Conservation (phyloP, 2,113 vertebrate species). For the Laterallus jamaicensis region DNA sequence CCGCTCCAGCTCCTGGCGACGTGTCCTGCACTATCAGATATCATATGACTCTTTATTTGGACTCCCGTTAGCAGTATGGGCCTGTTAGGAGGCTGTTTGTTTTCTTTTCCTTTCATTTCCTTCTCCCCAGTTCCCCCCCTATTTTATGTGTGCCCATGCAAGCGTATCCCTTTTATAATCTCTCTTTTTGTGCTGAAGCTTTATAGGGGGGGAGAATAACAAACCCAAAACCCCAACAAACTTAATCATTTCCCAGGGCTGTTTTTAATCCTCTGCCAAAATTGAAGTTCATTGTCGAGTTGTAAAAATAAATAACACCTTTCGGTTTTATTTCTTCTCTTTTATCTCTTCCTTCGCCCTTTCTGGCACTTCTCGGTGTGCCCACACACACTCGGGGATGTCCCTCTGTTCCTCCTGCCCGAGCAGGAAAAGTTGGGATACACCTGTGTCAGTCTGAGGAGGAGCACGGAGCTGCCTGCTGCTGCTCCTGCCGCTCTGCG, state of each 20-base stretch:
- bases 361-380: not conserved
- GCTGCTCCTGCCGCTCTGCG: constrained; percentile 27
- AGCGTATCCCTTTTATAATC: constrained; percentile 75
- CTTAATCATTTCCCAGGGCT: constrained; percentile 74
- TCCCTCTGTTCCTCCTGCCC: constrained; percentile 18
- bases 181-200: constrained; percentile 72
- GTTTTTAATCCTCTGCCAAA: constrained; percentile 74
- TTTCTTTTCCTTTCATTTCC: constrained; percentile 81
- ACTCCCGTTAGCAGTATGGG: constrained; percentile 83
- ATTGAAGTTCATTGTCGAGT: constrained; percentile 65
- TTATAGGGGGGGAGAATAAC: constrained; percentile 50
- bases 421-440: constrained; percentile 48
- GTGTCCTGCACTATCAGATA: constrained; percentile 86
- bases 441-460: constrained; percentile 63
- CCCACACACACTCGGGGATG: rapidly evolving
- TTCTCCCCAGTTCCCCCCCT: constrained; percentile 65
- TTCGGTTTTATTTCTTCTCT: not conserved
- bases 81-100: constrained; percentile 82
- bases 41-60: constrained; percentile 86
- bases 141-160: constrained; percentile 55
- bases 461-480: constrained; percentile 14
- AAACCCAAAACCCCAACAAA: not conserved
- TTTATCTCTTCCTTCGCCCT: not conserved
- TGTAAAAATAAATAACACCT: constrained; percentile 54
- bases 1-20: constrained; percentile 83